Evolutionary conservation across 2,797 vertebrate species (phyloP).

Genomic region (Falco peregrinus): DNA sequence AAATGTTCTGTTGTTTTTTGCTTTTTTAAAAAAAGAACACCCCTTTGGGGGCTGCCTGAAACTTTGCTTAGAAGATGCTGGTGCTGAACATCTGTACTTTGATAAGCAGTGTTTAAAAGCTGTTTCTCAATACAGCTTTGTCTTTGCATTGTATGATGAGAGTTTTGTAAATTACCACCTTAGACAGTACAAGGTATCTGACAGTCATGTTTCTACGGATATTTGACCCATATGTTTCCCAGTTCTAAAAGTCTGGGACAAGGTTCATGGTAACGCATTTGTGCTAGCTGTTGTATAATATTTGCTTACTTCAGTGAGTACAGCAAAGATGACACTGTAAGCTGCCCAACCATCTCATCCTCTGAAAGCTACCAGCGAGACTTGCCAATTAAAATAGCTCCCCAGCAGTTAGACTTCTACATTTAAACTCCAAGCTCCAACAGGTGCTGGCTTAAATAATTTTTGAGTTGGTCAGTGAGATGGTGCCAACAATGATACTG

Average conservation of each 20-base stretch:
- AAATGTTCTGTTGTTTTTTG: neutral
- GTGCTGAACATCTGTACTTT: neutral
- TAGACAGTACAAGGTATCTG: neutral
- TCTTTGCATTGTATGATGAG: neutral
- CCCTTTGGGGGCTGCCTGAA: neutral
- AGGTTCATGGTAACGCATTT: neutral
- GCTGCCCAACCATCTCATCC: neutral
- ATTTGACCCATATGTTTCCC: neutral
- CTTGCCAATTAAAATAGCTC: neutral
- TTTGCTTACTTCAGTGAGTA: neutral
- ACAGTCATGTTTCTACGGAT: neutral
- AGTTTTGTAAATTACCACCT: neutral
- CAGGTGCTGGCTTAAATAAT: neutral
- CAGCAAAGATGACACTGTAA: neutral
- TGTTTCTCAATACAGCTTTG: slow-evolving; percentile 8
- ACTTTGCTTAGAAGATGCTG: neutral
- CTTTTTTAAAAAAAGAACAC: neutral
- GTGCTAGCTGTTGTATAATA: neutral
- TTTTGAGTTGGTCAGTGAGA: neutral
- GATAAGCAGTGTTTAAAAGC: neutral
- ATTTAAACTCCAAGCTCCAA: neutral
- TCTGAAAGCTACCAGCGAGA: neutral
- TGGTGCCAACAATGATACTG: neutral
- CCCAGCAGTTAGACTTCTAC: neutral
- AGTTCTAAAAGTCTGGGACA: neutral